These are phyloP conservation scores for Phaenicophaeus curvirostris DNA, from an alignment of 2,797 vertebrate species.

Conservation along the genomic window DNA sequence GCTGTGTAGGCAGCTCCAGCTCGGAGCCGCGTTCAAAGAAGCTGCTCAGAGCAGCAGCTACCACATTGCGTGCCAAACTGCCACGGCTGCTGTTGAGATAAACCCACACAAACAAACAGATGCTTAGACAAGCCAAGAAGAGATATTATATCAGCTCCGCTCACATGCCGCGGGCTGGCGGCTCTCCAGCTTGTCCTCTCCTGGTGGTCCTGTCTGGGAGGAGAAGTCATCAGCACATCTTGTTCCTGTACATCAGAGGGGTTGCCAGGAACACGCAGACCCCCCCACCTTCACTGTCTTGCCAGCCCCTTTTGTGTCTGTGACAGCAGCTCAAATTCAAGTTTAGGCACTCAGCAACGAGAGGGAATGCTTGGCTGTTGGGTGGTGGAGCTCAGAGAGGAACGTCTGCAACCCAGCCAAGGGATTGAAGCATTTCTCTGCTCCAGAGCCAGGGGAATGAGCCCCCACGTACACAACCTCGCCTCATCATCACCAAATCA, in stretches of 20 bases:
- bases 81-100: constrained; percentile 28
- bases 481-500: too few relatives aligned
- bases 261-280: not conserved
- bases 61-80: not conserved
- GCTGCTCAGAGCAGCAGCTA: not conserved
- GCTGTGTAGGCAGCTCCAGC: constrained; percentile 46
- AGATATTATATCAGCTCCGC: fast-evolving
- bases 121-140: not conserved
- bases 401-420: not conserved
- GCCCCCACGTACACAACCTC: fast-evolving
- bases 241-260: too few relatives aligned
- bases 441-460: not conserved
- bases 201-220: fast-evolving
- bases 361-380: fast-evolving
- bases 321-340: not conserved
- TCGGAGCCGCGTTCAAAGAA: not conserved
- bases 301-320: not conserved
- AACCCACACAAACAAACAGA: constrained; percentile 54
- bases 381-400: not conserved
- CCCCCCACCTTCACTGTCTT: not conserved
- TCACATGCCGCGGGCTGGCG: not conserved
- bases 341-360: not conserved
- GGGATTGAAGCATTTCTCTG: not conserved
- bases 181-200: not conserved
- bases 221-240: not conserved